A percentile compares a stretch with the other conserved stretches of the same genome.
These are phyloP conservation scores for Trissonchulus sp. DNA, from an alignment of 2,888 invertebrate species.

Conservation along the genomic window DNA sequence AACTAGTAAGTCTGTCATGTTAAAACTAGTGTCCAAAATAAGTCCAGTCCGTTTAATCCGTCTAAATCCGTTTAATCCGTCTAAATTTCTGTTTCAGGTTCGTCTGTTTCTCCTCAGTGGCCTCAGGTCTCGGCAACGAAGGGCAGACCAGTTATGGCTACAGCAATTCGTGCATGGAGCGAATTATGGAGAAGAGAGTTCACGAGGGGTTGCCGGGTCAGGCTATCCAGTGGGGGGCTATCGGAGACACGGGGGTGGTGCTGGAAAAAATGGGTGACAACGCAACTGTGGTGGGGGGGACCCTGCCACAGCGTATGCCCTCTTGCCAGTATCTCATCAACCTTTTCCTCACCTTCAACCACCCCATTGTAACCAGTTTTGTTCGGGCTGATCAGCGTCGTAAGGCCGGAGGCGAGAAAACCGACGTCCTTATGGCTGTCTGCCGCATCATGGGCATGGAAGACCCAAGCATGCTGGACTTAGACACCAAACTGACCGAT, in stretches of 20 bases:
- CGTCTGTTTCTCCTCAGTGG: slow-evolving; percentile 90
- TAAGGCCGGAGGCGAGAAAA: too few relatives aligned
- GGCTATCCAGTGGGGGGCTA: slow-evolving; percentile 97
- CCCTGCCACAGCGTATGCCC: slow-evolving; percentile 87
- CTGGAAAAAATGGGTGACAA: slow-evolving; percentile 78
- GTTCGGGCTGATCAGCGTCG: not conserved
- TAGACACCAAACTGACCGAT: slow-evolving; percentile 74
- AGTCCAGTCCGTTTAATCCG: too few relatives aligned
- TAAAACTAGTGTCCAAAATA: too few relatives aligned
- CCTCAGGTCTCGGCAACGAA: slow-evolving; percentile 90
- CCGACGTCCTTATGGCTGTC: slow-evolving; percentile 44
- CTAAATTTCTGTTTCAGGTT: slow-evolving; percentile 61
- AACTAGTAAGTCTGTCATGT: too few relatives aligned
- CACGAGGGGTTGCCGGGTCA: slow-evolving; percentile 72
- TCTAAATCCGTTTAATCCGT: too few relatives aligned
- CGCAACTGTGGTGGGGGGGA: slow-evolving; percentile 86
- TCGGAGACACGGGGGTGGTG: slow-evolving; percentile 84
- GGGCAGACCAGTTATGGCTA: slow-evolving; percentile 95
- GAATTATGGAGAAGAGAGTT: slow-evolving; percentile 78
- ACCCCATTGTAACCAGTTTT: slow-evolving; percentile 11
- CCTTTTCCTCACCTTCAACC: slow-evolving; percentile 75
- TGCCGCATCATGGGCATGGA: slow-evolving; percentile 65
- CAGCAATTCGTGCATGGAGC: slow-evolving; percentile 95
- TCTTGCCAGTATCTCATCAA: slow-evolving; percentile 85
- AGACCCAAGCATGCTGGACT: slow-evolving; percentile 71